A percentile compares a stretch with the other conserved stretches of the same genome.
Conservation (phyloP, 2,888 invertebrate species). For the Caenorhabditis auriculariae region DNA sequence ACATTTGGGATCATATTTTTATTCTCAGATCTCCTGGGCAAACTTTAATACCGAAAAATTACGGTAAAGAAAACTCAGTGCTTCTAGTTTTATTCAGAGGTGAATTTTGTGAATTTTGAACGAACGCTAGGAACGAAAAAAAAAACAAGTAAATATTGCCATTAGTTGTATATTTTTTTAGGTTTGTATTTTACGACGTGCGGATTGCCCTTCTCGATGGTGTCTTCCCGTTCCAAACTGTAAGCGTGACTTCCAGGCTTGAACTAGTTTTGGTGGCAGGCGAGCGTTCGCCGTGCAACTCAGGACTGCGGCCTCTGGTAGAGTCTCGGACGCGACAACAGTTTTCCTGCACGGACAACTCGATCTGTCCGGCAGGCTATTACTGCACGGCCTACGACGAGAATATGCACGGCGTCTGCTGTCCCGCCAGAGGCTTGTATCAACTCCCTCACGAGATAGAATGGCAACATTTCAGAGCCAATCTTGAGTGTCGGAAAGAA, state of each 20-base stretch:
- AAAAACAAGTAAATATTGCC: not conserved
- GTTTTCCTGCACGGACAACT: conserved; percentile 35
- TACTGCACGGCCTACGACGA: conserved; percentile 45
- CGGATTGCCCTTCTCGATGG: conserved; percentile 28
- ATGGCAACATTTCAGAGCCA: not conserved
- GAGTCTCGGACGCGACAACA: conserved; percentile 37
- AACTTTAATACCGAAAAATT: too few relatives aligned
- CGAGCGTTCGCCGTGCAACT: conserved; percentile 26
- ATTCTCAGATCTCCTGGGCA: too few relatives aligned
- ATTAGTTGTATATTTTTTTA: too few relatives aligned
- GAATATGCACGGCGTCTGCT: conserved; percentile 44
- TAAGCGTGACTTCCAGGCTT: too few relatives aligned
- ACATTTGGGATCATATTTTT: too few relatives aligned
- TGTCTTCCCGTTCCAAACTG: conserved; percentile 49
- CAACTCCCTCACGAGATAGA: too few relatives aligned
- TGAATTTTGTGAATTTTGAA: too few relatives aligned
- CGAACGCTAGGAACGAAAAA: too few relatives aligned
- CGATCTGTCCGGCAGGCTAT: conserved; percentile 42
- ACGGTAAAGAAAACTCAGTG: too few relatives aligned
- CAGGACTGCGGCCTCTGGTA: conserved; percentile 27
- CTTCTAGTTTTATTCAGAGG: too few relatives aligned
- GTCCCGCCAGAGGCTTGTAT: conserved; percentile 35
- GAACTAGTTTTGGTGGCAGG: too few relatives aligned
- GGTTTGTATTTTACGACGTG: conserved; percentile 38
- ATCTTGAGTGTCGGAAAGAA: not conserved